These are phyloP conservation scores for Hydrozoanthus tunicans DNA, from an alignment of 64 coral and sea anemone species.

Conservation along the genomic window DNA sequence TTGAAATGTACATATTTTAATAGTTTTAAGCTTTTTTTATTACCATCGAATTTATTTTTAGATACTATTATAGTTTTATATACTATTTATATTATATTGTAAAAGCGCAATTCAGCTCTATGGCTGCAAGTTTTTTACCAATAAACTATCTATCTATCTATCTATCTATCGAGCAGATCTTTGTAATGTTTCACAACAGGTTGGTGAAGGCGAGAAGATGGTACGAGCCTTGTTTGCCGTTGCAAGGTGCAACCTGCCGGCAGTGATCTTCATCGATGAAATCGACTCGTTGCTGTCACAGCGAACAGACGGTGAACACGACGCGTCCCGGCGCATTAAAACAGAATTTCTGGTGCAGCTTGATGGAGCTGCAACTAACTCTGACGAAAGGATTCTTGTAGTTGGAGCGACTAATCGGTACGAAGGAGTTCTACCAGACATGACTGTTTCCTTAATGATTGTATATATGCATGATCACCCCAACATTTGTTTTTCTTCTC, in stretches of 20 bases:
- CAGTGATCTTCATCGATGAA: conserved; percentile 98
- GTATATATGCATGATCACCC: too few species aligned
- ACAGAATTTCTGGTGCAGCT: conserved; percentile 97
- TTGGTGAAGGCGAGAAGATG: conserved; percentile 99
- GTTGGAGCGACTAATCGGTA: conserved; percentile 99
- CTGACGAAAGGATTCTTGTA: conserved; percentile 93
- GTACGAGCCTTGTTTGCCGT: conserved; percentile 97
- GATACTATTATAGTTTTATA: too few species aligned
- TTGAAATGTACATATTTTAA: too few species aligned
- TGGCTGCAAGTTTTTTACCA: too few species aligned
- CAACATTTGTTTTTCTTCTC: too few species aligned
- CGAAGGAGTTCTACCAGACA: background rate
- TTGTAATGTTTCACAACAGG: conserved; percentile 34
- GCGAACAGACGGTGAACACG: conserved; percentile 94
- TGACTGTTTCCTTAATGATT: background rate
- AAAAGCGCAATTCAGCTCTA: too few species aligned
- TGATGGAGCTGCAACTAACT: conserved; percentile 89
- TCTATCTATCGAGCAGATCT: too few species aligned
- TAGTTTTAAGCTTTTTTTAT: too few species aligned
- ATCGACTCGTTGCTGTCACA: conserved; percentile 95
- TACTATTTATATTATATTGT: too few species aligned
- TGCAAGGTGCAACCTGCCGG: conserved; percentile 88
- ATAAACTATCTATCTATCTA: too few species aligned
- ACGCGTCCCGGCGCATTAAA: conserved; percentile 96
- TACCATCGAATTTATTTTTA: too few species aligned